A percentile compares a stretch with the other conserved stretches of the same genome.
Evolutionary conservation across 2,113 vertebrate species (phyloP).

Genomic region (Xerus inauris): DNA sequence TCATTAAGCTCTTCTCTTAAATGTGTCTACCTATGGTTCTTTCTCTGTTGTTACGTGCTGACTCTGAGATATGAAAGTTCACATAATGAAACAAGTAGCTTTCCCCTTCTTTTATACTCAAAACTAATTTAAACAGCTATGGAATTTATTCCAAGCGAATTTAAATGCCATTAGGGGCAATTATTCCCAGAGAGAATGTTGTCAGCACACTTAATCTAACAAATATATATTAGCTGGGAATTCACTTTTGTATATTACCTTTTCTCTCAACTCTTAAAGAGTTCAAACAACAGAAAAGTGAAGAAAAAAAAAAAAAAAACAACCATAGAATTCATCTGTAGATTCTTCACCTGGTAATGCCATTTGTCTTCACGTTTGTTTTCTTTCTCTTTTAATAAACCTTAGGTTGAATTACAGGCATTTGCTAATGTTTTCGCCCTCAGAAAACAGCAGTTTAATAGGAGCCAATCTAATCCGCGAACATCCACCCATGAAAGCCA

Average conservation of each 20-base stretch:
- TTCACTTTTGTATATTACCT: background rate
- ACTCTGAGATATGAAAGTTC: background rate
- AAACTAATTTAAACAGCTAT: background rate
- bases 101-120: background rate
- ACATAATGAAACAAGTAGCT: background rate
- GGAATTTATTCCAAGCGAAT: background rate
- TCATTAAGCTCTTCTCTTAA: background rate
- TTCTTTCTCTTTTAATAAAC: constrained; percentile 2
- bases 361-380: background rate
- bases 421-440: background rate
- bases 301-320: background rate
- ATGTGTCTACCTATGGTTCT: background rate
- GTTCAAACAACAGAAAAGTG: background rate
- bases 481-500: background rate
- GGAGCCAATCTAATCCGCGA: background rate
- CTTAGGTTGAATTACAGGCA: background rate
- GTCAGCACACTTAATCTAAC: background rate
- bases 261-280: background rate
- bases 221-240: background rate
- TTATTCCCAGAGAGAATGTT: background rate
- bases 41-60: background rate
- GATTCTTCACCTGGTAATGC: background rate
- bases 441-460: background rate
- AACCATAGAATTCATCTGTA: background rate
- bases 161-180: background rate